Evolutionary conservation across 1,140 invertebrate genomes (phyloP).

Genomic region (Branchinecta lindahli): DNA sequence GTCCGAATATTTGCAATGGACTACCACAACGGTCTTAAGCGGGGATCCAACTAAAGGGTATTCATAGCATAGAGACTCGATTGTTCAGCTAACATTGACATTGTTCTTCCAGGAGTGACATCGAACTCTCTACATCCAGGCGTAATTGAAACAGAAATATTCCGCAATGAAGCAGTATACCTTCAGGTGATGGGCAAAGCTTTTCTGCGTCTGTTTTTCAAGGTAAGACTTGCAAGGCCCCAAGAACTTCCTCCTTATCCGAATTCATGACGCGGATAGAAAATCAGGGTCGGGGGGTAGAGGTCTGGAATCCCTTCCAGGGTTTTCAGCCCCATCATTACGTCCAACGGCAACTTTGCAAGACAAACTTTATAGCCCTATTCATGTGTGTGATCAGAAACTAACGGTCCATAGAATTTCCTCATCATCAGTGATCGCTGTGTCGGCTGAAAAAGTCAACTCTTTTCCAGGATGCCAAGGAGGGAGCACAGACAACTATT

Average conservation of each 20-base stretch:
- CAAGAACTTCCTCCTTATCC: background rate
- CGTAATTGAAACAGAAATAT: conserved; percentile 34
- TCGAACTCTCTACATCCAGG: conserved; percentile 39
- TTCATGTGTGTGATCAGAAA: no score
- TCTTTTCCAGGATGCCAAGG: conserved; percentile 42
- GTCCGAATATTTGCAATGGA: no score
- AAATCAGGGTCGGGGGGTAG: no score
- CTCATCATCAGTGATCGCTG: background rate
- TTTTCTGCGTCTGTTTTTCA: conserved; percentile 16
- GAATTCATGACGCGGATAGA: no score
- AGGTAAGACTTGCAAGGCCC: conserved; percentile 17
- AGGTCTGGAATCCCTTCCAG: no score
- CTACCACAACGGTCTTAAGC: no score
- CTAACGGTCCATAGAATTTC: background rate
- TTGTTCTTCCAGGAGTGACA: conserved; percentile 29
- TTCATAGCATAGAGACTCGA: no score
- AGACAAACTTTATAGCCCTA: no score
- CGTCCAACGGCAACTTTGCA: no score
- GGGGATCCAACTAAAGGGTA: no score
- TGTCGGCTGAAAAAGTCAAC: background rate
- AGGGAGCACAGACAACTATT: conserved; percentile 69
- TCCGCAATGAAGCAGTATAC: conserved; percentile 23
- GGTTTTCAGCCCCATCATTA: no score
- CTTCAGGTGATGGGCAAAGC: background rate
- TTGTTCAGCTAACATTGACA: no score